Percentiles rank a stretch among this genome's conserved stretches.
Evolutionary conservation across 37 sponge, comb jelly and placozoan genomes (phyloP).

Genomic region (Aplysina aerophoba): DNA sequence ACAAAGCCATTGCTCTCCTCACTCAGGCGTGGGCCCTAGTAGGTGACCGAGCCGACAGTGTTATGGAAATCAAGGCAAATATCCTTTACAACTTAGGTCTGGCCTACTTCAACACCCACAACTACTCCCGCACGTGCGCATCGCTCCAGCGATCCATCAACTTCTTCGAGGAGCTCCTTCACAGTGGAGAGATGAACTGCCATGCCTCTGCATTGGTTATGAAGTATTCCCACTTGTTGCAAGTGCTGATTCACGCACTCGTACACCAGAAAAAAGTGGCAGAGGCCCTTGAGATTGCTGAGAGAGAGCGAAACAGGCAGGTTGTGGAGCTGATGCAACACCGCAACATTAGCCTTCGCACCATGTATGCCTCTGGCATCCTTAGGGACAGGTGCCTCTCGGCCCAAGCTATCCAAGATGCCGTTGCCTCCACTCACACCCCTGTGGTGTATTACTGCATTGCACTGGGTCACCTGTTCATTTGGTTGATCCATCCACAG

Average conservation of each 20-base stretch:
- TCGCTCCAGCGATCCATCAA: slow-evolving; percentile 71
- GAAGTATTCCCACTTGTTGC: slow-evolving; percentile 79
- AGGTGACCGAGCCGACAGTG: slow-evolving; percentile 32
- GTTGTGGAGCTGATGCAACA: slow-evolving; percentile 70
- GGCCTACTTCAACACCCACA: slow-evolving; percentile 71
- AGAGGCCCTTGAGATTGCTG: slow-evolving; percentile 89
- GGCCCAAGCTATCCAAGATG: slow-evolving; percentile 65
- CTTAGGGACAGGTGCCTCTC: slow-evolving; percentile 62
- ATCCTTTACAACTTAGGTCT: slow-evolving; percentile 90
- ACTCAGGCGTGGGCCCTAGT: slow-evolving; percentile 79
- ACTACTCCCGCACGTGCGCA: slow-evolving; percentile 60
- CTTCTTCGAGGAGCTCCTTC: slow-evolving; percentile 79
- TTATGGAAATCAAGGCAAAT: slow-evolving; percentile 81
- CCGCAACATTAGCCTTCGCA: slow-evolving; percentile 57
- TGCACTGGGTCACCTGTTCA: slow-evolving; percentile 82
- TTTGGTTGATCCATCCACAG: slow-evolving; percentile 88
- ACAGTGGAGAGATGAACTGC: slow-evolving; percentile 40
- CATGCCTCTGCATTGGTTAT: slow-evolving; percentile 39
- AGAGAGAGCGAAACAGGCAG: slow-evolving; percentile 79
- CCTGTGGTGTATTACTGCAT: slow-evolving; percentile 86
- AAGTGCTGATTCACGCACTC: slow-evolving; percentile 79
- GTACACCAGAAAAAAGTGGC: slow-evolving; percentile 72
- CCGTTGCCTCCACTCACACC: slow-evolving; percentile 46
- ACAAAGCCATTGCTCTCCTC: slow-evolving; percentile 69
- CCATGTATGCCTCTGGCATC: slow-evolving; percentile 61